These are phyloP conservation scores for Dryocosmus kuriphilus DNA, from an alignment of 2,888 invertebrate species.

Conservation along the genomic window DNA sequence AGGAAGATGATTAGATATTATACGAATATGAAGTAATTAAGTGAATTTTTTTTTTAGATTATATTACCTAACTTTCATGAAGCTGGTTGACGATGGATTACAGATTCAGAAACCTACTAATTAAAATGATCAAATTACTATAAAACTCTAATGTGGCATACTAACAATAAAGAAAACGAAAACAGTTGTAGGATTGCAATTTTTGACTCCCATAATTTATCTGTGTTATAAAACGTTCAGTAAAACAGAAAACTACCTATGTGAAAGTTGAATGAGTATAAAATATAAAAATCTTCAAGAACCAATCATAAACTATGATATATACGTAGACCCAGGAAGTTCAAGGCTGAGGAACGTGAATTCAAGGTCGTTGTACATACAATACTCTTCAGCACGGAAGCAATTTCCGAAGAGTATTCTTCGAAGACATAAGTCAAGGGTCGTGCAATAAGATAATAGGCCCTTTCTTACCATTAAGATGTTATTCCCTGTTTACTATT, in stretches of 20 bases:
- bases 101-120: slow-evolving; percentile 45
- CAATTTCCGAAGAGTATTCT: slow-evolving; percentile 19
- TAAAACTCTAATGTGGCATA: no score
- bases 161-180: background rate
- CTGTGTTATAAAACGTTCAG: background rate
- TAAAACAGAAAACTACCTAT: background rate
- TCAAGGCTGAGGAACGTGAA: slow-evolving; percentile 16
- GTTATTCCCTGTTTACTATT: slow-evolving; percentile 62
- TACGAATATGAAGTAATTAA: no score
- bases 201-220: background rate
- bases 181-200: background rate
- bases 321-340: slow-evolving; percentile 9
- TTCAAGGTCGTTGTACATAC: slow-evolving; percentile 20
- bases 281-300: background rate
- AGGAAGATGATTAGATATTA: no score
- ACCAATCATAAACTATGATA: background rate
- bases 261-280: background rate
- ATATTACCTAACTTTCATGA: background rate
- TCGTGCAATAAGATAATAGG: slow-evolving; percentile 43
- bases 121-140: no score
- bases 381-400: slow-evolving; percentile 15
- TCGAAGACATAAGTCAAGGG: slow-evolving; percentile 24
- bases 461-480: slow-evolving; percentile 53
- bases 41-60: no score
- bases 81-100: background rate